These are phyloP conservation scores for Adineta ricciae DNA, from an alignment of 2,888 invertebrate genomes.

Conservation along the genomic window DNA sequence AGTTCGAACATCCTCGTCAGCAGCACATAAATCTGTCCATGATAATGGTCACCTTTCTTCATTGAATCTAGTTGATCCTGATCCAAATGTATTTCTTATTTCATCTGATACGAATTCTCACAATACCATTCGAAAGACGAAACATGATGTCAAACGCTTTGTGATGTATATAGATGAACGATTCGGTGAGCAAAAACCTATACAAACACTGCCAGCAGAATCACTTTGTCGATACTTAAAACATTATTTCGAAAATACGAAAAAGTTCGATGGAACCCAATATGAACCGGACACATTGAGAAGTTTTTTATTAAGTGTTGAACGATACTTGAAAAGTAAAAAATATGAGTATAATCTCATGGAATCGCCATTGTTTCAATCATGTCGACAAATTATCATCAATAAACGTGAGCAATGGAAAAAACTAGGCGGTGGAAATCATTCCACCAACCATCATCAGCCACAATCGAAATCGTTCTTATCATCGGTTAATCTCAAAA, in stretches of 20 bases:
- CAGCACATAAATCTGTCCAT: neutral
- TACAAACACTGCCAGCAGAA: neutral
- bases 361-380: constrained; percentile 3
- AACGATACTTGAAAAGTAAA: constrained; percentile 14
- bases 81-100: constrained; percentile 3
- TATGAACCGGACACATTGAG: constrained; percentile 20
- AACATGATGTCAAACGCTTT: constrained; percentile 21
- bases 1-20: neutral
- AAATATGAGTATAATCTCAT: constrained; percentile 14
- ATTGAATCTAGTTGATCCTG: neutral
- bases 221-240: neutral
- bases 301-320: constrained; percentile 8
- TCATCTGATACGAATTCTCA: constrained; percentile 17
- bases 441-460: neutral
- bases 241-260: constrained; percentile 21
- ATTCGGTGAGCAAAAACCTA: neutral
- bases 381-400: neutral
- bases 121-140: constrained; percentile 8
- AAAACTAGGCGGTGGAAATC: neutral
- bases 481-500: neutral
- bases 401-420: constrained; percentile 1
- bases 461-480: neutral
- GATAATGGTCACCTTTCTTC: neutral
- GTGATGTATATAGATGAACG: constrained; percentile 5
- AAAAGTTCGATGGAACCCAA: constrained; percentile 10